phyloP scores from a whole-genome alignment of 2,113 vertebrate species.

The Acrocephalus arundinaceus region DNA sequence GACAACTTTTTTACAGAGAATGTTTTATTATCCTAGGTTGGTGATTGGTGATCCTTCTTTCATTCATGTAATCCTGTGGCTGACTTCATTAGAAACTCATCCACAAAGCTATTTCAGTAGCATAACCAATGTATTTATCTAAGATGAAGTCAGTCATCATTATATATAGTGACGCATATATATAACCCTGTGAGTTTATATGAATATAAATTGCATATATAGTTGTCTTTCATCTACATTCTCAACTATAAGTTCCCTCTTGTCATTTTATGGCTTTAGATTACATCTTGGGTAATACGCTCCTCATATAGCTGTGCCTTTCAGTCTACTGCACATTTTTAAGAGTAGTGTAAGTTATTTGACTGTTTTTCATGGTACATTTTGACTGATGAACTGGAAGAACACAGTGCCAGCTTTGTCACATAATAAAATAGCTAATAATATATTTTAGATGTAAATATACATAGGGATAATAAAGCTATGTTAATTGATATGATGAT shows the following conservation, averaged over 20 bases:
- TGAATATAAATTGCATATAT: not conserved
- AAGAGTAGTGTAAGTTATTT: not conserved
- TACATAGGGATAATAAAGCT: not conserved
- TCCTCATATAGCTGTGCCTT: not conserved
- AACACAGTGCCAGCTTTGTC: not conserved
- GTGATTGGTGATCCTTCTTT: not conserved
- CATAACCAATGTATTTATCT: not conserved
- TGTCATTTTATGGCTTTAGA: not conserved
- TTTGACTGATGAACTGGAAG: not conserved
- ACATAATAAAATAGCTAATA: not conserved
- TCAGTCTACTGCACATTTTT: not conserved
- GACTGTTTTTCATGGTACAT: not conserved
- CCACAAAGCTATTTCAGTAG: not conserved
- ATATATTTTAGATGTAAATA: not conserved
- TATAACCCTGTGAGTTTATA: not conserved
- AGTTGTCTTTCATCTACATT: slow-evolving; percentile 1
- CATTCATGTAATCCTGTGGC: not conserved
- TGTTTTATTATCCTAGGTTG: not conserved
- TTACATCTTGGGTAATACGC: not conserved
- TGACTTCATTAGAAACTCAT: not conserved
- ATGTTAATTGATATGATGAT: not conserved
- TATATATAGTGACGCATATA: not conserved
- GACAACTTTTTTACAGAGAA: not conserved
- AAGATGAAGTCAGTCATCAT: not conserved
- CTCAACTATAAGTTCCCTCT: not conserved